phyloP scores from a whole-genome alignment of 2,888 invertebrate species.

The Branchipolynoe longqiensis region DNA sequence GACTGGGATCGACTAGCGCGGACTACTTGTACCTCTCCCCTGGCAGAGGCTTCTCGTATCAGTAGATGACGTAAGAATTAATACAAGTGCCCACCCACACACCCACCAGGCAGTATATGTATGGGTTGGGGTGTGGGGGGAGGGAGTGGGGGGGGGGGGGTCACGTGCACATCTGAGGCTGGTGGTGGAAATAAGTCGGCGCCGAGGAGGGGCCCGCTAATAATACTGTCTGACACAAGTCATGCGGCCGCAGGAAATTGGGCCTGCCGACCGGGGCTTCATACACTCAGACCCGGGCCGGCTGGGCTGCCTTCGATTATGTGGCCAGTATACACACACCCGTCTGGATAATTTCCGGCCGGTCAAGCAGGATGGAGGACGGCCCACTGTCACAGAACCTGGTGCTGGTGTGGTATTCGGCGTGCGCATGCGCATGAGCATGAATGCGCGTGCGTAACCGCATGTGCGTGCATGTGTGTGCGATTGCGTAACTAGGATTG shows the following conservation, averaged over 20 bases:
- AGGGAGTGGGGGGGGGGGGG: neutral
- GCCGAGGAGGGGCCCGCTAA: neutral
- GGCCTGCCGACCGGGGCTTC: neutral
- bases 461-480: too few relatives aligned
- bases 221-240: neutral
- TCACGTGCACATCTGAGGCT: neutral
- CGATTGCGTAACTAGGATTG: too few relatives aligned
- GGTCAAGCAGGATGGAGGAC: conserved; percentile 15
- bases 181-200: neutral
- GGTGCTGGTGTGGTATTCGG: neutral
- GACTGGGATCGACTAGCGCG: too few relatives aligned
- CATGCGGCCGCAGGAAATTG: conserved; percentile 3
- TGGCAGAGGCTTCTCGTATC: too few relatives aligned
- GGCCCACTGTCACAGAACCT: neutral
- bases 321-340: neutral
- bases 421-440: too few relatives aligned
- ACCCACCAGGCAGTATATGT: too few relatives aligned
- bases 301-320: neutral
- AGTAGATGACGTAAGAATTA: too few relatives aligned
- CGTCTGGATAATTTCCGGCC: conserved; percentile 40
- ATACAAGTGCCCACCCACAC: too few relatives aligned
- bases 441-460: too few relatives aligned
- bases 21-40: too few relatives aligned
- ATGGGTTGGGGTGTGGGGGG: neutral
- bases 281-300: neutral